Evolutionary conservation across 2,113 vertebrate genomes (phyloP).

Genomic region (Alethe diademata): DNA sequence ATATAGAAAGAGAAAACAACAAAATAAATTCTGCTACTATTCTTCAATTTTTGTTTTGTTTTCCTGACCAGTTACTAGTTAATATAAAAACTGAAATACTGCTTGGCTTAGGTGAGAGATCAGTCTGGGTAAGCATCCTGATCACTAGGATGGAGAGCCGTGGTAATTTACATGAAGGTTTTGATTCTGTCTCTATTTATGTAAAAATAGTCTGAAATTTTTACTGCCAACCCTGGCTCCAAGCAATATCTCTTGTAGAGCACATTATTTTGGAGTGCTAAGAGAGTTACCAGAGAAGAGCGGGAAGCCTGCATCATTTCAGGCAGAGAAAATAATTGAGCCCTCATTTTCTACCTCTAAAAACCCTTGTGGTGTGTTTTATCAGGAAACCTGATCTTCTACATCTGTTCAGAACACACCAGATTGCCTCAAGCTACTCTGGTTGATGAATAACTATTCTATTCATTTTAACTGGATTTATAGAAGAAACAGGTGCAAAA

Average conservation of each 20-base stretch:
- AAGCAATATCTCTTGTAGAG: neutral
- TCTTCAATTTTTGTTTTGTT: neutral
- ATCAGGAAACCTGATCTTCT: conserved; percentile 4
- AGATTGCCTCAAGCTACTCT: neutral
- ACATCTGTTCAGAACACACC: conserved; percentile 3
- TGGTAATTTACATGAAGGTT: neutral
- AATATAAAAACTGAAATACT: neutral
- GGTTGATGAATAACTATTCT: neutral
- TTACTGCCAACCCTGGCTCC: neutral
- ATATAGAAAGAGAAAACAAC: neutral
- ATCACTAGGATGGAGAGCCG: neutral
- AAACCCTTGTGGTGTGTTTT: neutral
- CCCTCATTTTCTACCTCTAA: neutral
- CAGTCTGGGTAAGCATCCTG: neutral
- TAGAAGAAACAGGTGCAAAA: conserved; percentile 2
- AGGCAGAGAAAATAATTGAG: neutral
- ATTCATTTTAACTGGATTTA: neutral
- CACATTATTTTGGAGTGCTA: neutral
- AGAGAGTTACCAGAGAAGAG: neutral
- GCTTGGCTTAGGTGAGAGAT: neutral
- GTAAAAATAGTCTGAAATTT: neutral
- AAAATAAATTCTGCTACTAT: neutral
- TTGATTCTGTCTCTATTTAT: neutral
- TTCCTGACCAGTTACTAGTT: neutral
- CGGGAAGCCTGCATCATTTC: neutral